Evolutionary conservation across 2,113 vertebrate genomes (phyloP), one percentile per base, ranked within the genome.

Genomic region (Melanocharis versteri): DNA sequence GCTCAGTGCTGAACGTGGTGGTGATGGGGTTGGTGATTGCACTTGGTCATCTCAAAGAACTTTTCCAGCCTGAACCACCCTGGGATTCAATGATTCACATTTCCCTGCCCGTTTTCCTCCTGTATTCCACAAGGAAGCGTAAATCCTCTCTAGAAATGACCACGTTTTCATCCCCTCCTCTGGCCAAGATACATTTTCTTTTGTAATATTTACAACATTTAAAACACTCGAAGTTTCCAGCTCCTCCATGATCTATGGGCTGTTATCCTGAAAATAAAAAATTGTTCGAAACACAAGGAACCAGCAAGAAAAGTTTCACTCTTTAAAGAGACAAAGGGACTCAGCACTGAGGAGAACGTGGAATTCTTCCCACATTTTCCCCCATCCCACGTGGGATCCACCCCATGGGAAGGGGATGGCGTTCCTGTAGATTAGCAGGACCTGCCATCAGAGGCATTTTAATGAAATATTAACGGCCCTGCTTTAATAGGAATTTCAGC

Each of bases 401-500:
- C 26, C 53, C 83, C 21, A 15, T 1, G 77, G 87, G 54, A 80
- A 51, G 84, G 93, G 13, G n/a, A 54, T 30, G 60, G 27, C 33
- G 83, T 68, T 94, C 85, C 93, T 92, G 47, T 23, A 88, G 94
- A 76, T 58, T 68, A 47, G 78, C 91, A 96, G 65, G 65, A 31
- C 13, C 37, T 76, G 95, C 97, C 96, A 97, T 91, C 97, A 94
- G 21, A 85, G 71, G 61, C 66, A 75, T 84, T 95, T 96, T 91
- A 97, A 97, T 96, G 97, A 97, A 97, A 97, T 87, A 97, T 94
- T 94, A 95, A 97, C 31, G 47, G 70, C 84, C 85, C 87, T 94
- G 87, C 91, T 96, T 98, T 97, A 97, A 95, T 39, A 69, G 87
- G 92, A 97, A 93, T 96, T 96, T 97, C 92, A 97, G 92, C 95